Base-by-base conservation (phyloP, 2,797 vertebrate genomes). In the Halcyon smyrnensis region DNA sequence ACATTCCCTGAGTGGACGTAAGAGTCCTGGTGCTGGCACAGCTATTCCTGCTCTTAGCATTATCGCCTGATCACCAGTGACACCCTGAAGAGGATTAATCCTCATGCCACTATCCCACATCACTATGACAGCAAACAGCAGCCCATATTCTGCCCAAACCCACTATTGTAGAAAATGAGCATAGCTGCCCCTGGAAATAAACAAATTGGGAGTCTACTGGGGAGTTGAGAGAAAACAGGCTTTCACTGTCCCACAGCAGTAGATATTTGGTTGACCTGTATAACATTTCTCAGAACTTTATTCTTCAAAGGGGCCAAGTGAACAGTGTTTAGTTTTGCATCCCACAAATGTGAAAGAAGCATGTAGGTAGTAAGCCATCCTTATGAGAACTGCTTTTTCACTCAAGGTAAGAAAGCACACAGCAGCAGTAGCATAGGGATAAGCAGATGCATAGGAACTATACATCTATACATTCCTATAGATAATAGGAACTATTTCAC, bases 171-270 rank as follows among this genome's bases (percentile, higher is more conserved):
- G 50, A 68, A 70, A 46, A n/a, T 3, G 3, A 65, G 34, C 8
- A 63, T 51, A 70, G 32, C 15, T 9, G 68, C 20, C 36, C 10
- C 32, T 68, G 34, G 48, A 83, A 89, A 86, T 32, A 54, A 1
- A 8, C 37, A 67, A 63, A 63, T 6, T 36, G 16, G 8, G 51
- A 74, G 2, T n/a, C 30, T 51, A 6, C 12, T 1, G 0, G 12
- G 14, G 53, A 75, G 19, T 0, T 50, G 53, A 75, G 16, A 77
- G 36, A 70, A 80, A 95, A 70, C 2, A 56, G 16, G 15, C 15
- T 91, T 70, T 62, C 21, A 12, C 11, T 67, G 25, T 39, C 18
- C 56, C 5, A 5, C 28, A 80, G 75, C 39, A 83, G 48, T 9
- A 78, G 69, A 25, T 10, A 84, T 75, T 60, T 74, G 25, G 1